Evolutionary conservation across 2,113 vertebrate genomes (phyloP), one percentile per base, ranked within the genome.

Genomic region (Rhea pennata): DNA sequence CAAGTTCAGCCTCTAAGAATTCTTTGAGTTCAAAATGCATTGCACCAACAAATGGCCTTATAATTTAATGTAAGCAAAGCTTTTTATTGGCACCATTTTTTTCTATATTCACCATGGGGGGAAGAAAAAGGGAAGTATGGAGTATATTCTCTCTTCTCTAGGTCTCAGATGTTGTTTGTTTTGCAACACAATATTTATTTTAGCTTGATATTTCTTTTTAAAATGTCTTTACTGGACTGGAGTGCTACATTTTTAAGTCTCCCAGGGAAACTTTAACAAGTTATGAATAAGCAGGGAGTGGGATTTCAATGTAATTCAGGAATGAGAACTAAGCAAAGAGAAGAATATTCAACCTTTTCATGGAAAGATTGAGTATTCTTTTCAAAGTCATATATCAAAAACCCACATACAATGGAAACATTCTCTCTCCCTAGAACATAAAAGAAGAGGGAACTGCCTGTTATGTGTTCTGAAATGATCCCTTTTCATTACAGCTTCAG

Each of bases 361-460:
- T 96, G 92, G 96, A 90, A 97, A 74, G 85, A 94, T 65, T 88
- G 92, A 92, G 94, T 96, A 97, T 97, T 98, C 97, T 97, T 97
- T 97, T 97, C 97, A 98, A 96, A 97, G 97, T 90, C 96, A 96
- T 97, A 96, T 98, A 98, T 98, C 97, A 97, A 97, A 97, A 98
- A 97, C 95, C 97, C 97, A 97, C 97, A 96, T 92, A 98, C 96
- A 97, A 97, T 97, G 96, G 94, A 97, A 98, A 98, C 88, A 97
- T 97, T 97, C 89, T 96, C 97, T 95, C 90, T 96, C 53, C 50
- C 66, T 93, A 91, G 80, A 86, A 95, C 97, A 97, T 98, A 96
- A 98, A 97, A 98, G 96, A 92, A 78, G 95, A 96, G 74, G 67
- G 93, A 95, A 90, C 85, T 96, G 96, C 93, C 96, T 89, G 94